phyloP scores from a whole-genome alignment of 2,113 vertebrate genomes.

The Blennius ocellaris region DNA sequence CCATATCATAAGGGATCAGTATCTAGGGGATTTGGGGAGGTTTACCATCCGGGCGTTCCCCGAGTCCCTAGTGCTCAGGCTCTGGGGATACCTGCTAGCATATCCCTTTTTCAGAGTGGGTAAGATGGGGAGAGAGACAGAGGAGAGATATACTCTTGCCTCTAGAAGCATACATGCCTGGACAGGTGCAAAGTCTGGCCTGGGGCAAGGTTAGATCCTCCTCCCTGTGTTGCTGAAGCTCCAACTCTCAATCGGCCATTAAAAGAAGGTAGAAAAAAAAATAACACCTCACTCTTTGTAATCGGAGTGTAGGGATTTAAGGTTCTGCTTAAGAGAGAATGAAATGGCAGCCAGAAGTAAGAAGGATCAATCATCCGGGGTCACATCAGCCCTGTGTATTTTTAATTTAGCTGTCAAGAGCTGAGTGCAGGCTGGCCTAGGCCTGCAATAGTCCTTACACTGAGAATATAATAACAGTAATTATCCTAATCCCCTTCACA shows the following conservation, averaged over 20 bases:
- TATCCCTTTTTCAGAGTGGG: conserved; percentile 48
- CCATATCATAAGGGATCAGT: conserved; percentile 79
- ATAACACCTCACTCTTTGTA: conserved; percentile 30
- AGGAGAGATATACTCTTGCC: conserved; percentile 62
- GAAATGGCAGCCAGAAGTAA: conserved; percentile 33
- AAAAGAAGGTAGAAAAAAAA: conserved; percentile 67
- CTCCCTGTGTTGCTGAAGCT: conserved; percentile 60
- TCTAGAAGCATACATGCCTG: conserved; percentile 77
- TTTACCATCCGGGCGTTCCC: conserved; percentile 72
- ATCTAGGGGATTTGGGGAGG: conserved; percentile 74
- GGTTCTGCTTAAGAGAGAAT: conserved; percentile 27
- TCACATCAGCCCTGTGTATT: conserved; percentile 66
- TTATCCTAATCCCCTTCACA: conserved; percentile 81
- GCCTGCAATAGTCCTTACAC: conserved; percentile 66
- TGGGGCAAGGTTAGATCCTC: conserved; percentile 75
- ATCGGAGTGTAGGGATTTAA: conserved; percentile 39
- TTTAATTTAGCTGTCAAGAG: conserved; percentile 80
- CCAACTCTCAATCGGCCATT: conserved; percentile 64
- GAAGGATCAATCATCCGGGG: conserved; percentile 68
- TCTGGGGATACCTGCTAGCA: conserved; percentile 68
- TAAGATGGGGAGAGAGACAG: conserved; percentile 45
- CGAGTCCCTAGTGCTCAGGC: conserved; percentile 60
- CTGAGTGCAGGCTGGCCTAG: conserved; percentile 54
- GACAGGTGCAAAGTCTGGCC: conserved; percentile 81
- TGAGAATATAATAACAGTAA: conserved; percentile 80